Evolutionary conservation across 2,113 vertebrate species (phyloP), one percentile per base, ranked within the genome.

Genomic region (Oceanodroma tethys): DNA sequence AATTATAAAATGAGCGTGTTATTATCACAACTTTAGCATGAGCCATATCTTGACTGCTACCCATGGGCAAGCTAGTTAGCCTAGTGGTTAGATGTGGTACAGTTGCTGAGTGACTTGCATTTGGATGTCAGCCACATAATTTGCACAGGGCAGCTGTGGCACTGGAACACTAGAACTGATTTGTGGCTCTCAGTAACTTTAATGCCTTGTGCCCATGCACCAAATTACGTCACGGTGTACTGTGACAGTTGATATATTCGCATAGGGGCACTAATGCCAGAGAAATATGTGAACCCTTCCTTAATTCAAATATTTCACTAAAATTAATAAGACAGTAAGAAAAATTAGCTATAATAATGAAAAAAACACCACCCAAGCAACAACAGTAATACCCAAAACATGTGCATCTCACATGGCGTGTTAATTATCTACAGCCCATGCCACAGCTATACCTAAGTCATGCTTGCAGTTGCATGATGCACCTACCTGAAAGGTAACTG

Each of bases 361-460:
- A 58, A 60, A 62, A 70, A 38, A 0, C 3, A n/a, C 9, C 4
- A 30, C 23, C 73, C 12, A 50, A 59, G 34, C 5, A n/a, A 30
- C 34, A 79, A 6, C 18, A 75, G 27, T 20, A 20, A 38, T 62
- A 26, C 20, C 26, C 16, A 16, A 73, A 73, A 22, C 6, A 22
- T 6, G 3, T 7, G 2, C 7, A 26, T 42, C 32, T 72, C 36
- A 38, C 27, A 59, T 0, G 65, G 8, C 2, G 7, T 6, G 13
- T 45, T n/a, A 68, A 12, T 25, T 56, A 14, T 13, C 25, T 60
- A 7, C 27, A 56, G 22, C 20, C 27, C 34, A 16, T 30, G 38
- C 17, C 14, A 45, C 29, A 86, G 23, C 36, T 67, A 42, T 22
- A 16, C 6, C 14, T 73, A 43, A n/a, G 43, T 55, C 18, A 29